These are phyloP conservation scores for Coleophora deauratella DNA, from an alignment of 2,888 invertebrate genomes.

Conservation along the genomic window DNA sequence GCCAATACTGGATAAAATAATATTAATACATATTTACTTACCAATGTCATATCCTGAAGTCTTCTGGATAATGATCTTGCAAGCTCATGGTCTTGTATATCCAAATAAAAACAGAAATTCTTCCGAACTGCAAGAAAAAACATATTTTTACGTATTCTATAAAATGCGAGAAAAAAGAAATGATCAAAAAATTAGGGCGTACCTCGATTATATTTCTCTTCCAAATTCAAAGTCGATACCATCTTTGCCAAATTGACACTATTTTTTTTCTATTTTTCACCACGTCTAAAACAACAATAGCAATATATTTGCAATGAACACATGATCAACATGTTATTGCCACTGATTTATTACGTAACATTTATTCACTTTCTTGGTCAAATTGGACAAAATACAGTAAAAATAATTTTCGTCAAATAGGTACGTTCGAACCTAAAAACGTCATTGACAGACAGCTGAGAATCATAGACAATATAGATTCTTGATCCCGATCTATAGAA, in stretches of 20 bases:
- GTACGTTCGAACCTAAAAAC: slow-evolving; percentile 52
- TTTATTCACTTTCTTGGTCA: slow-evolving; percentile 6
- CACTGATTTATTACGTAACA: slow-evolving; percentile 6
- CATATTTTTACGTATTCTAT: slow-evolving; percentile 7
- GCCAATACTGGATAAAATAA: slow-evolving; percentile 26
- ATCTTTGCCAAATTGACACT: slow-evolving; percentile 30
- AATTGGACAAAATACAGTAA: slow-evolving; percentile 19
- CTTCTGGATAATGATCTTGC: slow-evolving; percentile 78
- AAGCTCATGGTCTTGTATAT: slow-evolving; percentile 80
- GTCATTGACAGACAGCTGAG: slow-evolving; percentile 70
- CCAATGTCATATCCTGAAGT: slow-evolving; percentile 82
- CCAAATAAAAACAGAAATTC: slow-evolving; percentile 83
- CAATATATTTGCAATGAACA: too few species aligned
- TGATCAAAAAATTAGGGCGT: slow-evolving; percentile 24
- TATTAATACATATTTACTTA: slow-evolving; percentile 67
- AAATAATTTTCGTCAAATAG: slow-evolving; percentile 47
- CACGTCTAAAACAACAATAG: too few species aligned
- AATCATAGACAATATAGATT: slow-evolving; percentile 45
- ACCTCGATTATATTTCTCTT: slow-evolving; percentile 67
- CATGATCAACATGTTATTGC: too few species aligned
- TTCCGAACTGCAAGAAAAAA: slow-evolving; percentile 63
- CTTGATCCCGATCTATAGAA: slow-evolving; percentile 41
- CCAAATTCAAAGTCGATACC: slow-evolving; percentile 62
- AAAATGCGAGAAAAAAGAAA: slow-evolving; percentile 9
- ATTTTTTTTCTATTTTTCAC: too few species aligned